Conservation (phyloP, 1,140 invertebrate genomes). For the Gryllus bimaculatus region DNA sequence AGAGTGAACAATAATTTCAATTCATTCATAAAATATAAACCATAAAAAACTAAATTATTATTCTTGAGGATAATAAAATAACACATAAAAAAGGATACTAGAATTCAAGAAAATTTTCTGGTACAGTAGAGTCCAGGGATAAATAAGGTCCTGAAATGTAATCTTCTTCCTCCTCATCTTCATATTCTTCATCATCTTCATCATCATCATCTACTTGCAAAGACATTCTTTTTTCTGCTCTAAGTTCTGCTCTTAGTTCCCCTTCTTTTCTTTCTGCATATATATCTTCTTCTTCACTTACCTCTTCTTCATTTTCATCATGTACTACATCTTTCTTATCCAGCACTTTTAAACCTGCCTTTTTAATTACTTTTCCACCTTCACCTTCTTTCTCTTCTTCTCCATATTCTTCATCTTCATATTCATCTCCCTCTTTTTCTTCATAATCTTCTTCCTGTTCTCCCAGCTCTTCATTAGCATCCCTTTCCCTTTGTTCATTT, state of each 20-base stretch:
- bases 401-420: not conserved
- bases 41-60: not conserved
- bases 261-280: not conserved
- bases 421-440: not conserved
- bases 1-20: not conserved
- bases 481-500: not conserved
- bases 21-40: slow-evolving; percentile 1
- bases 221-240: not conserved
- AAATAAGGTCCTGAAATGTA: slow-evolving; percentile 26
- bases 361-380: not conserved
- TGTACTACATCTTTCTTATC: not conserved
- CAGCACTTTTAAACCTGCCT: not conserved
- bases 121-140: slow-evolving; percentile 28
- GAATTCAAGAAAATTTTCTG: slow-evolving; percentile 31
- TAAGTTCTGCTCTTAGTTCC: not conserved
- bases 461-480: not conserved
- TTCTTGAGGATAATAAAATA: slow-evolving; percentile 16
- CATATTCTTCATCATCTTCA: not conserved
- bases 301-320: not conserved
- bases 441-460: not conserved
- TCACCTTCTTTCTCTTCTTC: not conserved
- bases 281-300: not conserved
- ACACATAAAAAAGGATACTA: slow-evolving; percentile 32
- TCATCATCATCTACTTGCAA: not conserved
- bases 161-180: slow-evolving; percentile 27